Evolutionary conservation across 1,140 invertebrate species (phyloP).

Genomic region (Heliconius himera): DNA sequence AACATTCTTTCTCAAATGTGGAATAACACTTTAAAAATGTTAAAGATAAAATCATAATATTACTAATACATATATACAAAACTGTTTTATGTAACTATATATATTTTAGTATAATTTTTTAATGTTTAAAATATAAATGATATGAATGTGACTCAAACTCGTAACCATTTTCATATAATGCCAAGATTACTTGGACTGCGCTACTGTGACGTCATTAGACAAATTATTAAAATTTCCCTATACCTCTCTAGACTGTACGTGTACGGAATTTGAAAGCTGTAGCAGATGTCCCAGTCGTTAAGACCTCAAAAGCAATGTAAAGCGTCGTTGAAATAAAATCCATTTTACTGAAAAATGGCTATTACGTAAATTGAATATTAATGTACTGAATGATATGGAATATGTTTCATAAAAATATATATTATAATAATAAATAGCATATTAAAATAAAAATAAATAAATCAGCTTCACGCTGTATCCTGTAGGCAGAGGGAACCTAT

Average conservation of each 20-base stretch:
- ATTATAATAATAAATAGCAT: not conserved
- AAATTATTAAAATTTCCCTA: slow-evolving; percentile 23
- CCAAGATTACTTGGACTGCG: not conserved
- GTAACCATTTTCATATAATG: not conserved
- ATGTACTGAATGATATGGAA: not conserved
- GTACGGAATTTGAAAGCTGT: slow-evolving; percentile 28
- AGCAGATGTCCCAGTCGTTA: slow-evolving; percentile 33
- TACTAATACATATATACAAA: too few species aligned
- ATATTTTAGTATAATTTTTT: too few species aligned
- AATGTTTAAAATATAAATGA: too few species aligned
- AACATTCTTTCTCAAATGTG: too few species aligned
- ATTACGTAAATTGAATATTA: slow-evolving; percentile 19
- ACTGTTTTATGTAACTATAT: too few species aligned
- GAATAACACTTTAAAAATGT: too few species aligned
- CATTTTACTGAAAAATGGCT: slow-evolving; percentile 26
- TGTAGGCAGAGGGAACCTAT: too few species aligned
- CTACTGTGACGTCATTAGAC: not conserved
- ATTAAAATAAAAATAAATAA: too few species aligned
- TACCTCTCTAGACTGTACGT: slow-evolving; percentile 24
- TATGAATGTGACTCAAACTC: not conserved
- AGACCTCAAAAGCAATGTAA: slow-evolving; percentile 35
- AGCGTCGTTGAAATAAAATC: slow-evolving; percentile 29
- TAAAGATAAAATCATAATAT: too few species aligned
- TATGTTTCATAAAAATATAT: not conserved
- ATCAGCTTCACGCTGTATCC: too few species aligned